Evolutionary conservation across 1,140 invertebrate species (phyloP), one percentile per base, ranked within the genome.

Genomic region (Ceratina japonica): DNA sequence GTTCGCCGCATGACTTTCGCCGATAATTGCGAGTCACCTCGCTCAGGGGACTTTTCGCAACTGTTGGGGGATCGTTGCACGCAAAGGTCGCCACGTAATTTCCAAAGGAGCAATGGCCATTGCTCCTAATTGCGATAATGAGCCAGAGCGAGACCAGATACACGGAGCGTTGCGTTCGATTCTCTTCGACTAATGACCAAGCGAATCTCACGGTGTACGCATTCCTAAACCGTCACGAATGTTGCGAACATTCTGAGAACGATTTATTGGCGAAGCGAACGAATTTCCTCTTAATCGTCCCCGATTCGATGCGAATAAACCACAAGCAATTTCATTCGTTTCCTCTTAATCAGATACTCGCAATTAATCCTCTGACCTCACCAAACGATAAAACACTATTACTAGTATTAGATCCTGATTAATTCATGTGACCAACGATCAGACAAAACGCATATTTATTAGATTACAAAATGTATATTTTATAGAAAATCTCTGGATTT

Each of bases 11-110:
- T 81, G 84, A 85, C 84, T 85, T 85, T 85, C 85, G 78, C 83
- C 79, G 71, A 75, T 85, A 84, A 85, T 85, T 85, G 83, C 71
- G 75, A 84, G 75, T 85, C 80, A 82, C 80, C 75, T 84, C 75
- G 75, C 75, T 75, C 71, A 73, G 72, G 79, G 75, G 51, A 78
- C 70, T 77, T 78, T 81, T 74, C 79, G 79, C 73, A 78, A 81
- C 74, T 80, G 37, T 44, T 44, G 37, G 37, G 31, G 62, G 70
- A 75, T 61, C 65, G 82, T 68, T 79, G 82, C 84, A 86, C 84
- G 84, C 84, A 86, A 86, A 86, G 83, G 84, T 86, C 80, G 74
- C 51, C 31, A 37, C 59, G 71, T 65, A 71, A 83, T 80, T 84
- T 84, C 64, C 77, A 72, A 76, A 83, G 70, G 81, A 74, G 76